Evolutionary conservation across 1,140 invertebrate species (phyloP), one percentile per base, ranked within the genome.

Genomic region (Melanaphis sacchari): DNA sequence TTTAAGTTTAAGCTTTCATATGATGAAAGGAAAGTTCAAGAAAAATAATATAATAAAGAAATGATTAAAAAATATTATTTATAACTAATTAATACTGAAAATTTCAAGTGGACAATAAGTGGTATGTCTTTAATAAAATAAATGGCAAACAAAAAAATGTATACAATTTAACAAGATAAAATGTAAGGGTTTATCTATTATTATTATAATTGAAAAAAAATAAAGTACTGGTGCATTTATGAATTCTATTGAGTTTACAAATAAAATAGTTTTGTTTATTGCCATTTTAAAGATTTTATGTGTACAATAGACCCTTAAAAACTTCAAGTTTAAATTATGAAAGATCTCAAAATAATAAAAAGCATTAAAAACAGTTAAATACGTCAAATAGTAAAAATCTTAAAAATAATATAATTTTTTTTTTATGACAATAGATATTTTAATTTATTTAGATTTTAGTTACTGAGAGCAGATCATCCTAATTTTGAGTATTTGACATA

Each of bases 51-150:
- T 11, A 26, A 85, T 43, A 43, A 18, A 85, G 6, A 85, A 43
- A 43, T n/a, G 84, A 15, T 43, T 85, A 85, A 85, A 85, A 85
- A 85, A 85, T 85, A 85, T 85, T 85, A 43, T 85, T 85, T 43
- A 85, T 85, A 85, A 43, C 41, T 85, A 76, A n/a, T n/a, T 76
- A 85, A 85, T 85, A 43, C 84, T 85, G 84, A 85, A 85, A 85
- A 43, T 6, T 85, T 43, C 11, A 40, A 85, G 43, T 15, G 41
- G 41, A 85, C 84, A 85, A 43, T 41, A 11, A 40, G 22, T 84
- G 6, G 2, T 24, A 24, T 85, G 41, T 85, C 22, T 15, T 43
- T 43, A 43, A 85, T 26, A 85, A 85, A 43, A 43, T 85, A 26
- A 85, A 85, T 9, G 82, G 4, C 81, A 41, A 43, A 85, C 40